Conservation (phyloP, 1,140 invertebrate species). For the Ooceraea biroi region DNA sequence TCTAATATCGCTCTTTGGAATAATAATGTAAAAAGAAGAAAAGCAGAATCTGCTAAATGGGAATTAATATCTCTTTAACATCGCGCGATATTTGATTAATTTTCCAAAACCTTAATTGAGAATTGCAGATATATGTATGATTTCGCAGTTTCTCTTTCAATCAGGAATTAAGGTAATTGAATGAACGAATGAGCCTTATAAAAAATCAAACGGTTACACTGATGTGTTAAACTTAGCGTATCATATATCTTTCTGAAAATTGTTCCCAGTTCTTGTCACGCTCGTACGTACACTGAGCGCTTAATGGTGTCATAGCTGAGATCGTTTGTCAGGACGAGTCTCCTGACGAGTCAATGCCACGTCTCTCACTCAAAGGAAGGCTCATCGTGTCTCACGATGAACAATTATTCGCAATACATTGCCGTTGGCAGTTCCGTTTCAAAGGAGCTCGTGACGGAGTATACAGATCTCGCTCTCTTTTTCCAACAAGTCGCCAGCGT, state of each 20-base stretch:
- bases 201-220: not conserved
- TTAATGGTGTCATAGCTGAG: slow-evolving; percentile 65
- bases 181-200: not conserved
- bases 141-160: not conserved
- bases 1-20: not conserved
- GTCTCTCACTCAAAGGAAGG: slow-evolving; percentile 65
- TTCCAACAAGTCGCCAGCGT: slow-evolving; percentile 17
- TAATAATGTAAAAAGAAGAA: not conserved
- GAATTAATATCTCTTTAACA: not conserved
- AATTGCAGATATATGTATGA: not conserved
- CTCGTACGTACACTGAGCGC: slow-evolving; percentile 2
- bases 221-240: not conserved
- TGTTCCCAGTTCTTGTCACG: slow-evolving; percentile 39
- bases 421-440: slow-evolving; percentile 52
- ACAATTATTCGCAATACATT: slow-evolving; percentile 60
- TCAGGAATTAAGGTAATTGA: not conserved
- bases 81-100: not conserved
- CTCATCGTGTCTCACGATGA: slow-evolving; percentile 61
- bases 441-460: slow-evolving; percentile 44
- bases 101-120: too few species aligned
- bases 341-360: slow-evolving; percentile 71
- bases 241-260: slow-evolving; percentile 35
- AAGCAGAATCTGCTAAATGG: too few species aligned
- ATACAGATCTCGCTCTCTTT: slow-evolving; percentile 18
- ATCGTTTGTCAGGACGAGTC: slow-evolving; percentile 74